These are phyloP conservation scores for Leptinotarsa defecta DNA, from an alignment of 1,140 invertebrate genomes.

Conservation along the genomic window DNA sequence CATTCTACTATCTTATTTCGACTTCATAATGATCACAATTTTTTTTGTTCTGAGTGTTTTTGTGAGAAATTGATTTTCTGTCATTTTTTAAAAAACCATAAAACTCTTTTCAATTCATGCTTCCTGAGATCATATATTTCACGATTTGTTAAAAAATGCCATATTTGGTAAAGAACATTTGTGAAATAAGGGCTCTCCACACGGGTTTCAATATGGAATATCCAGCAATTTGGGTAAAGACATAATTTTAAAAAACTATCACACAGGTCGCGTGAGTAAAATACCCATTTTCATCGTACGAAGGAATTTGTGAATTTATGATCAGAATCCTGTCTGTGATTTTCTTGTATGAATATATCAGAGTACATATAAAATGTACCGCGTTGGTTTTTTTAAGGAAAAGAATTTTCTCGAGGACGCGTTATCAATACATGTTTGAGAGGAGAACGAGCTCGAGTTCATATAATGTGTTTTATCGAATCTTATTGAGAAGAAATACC, in stretches of 20 bases:
- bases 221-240: background rate
- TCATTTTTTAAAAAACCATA: too few relatives aligned
- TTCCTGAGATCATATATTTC: too few relatives aligned
- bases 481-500: conserved; percentile 32
- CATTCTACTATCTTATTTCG: too few relatives aligned
- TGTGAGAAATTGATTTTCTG: too few relatives aligned
- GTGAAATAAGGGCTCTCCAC: too few relatives aligned
- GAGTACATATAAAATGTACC: background rate
- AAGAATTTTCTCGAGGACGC: conserved; percentile 26
- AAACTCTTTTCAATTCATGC: too few relatives aligned
- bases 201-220: too few relatives aligned
- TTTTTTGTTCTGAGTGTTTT: too few relatives aligned
- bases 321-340: background rate
- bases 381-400: background rate
- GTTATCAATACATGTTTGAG: conserved; percentile 21
- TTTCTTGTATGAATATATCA: background rate
- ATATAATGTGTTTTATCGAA: conserved; percentile 31
- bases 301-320: background rate
- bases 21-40: too few relatives aligned
- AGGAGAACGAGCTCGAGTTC: conserved; percentile 12
- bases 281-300: background rate
- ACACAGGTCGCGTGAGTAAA: background rate
- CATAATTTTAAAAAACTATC: background rate
- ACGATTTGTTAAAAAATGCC: too few relatives aligned
- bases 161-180: too few relatives aligned